These are phyloP conservation scores for Herminia tarsipennalis DNA, from an alignment of 2,888 invertebrate species.

Conservation along the genomic window DNA sequence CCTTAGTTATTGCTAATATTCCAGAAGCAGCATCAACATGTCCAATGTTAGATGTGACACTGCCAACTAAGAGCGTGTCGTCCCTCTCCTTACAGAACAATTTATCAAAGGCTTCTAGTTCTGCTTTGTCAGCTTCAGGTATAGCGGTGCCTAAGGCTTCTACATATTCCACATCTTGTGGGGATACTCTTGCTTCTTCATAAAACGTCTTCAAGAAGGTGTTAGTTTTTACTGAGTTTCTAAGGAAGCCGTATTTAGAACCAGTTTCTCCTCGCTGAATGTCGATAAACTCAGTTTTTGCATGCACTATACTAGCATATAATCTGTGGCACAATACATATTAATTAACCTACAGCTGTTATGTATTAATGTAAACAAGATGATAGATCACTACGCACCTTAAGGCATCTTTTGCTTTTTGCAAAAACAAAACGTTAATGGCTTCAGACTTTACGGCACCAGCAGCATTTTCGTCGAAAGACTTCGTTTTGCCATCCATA, in stretches of 20 bases:
- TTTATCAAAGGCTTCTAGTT: constrained; percentile 1
- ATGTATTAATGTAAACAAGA: neutral
- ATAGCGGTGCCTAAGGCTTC: constrained; percentile 90
- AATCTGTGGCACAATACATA: too few species aligned
- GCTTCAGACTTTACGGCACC: constrained; percentile 91
- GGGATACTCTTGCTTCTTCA: constrained; percentile 87
- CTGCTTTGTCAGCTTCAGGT: constrained; percentile 4
- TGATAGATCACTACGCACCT: constrained; percentile 35
- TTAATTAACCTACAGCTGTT: too few species aligned
- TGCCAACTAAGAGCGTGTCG: constrained; percentile 85
- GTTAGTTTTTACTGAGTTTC: constrained; percentile 78
- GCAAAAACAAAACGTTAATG: constrained; percentile 87
- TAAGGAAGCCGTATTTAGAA: constrained; percentile 79
- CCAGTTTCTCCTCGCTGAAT: constrained; percentile 70
- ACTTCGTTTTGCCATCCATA: constrained; percentile 94
- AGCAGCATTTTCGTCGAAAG: constrained; percentile 91
- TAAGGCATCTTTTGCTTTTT: constrained; percentile 81
- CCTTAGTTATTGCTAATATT: constrained; percentile 86
- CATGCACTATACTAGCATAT: constrained; percentile 89
- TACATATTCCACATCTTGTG: constrained; percentile 89
- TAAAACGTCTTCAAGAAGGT: constrained; percentile 85
- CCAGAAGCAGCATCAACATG: constrained; percentile 71
- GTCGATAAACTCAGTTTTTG: constrained; percentile 83
- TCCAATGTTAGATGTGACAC: constrained; percentile 78
- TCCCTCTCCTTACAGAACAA: constrained; percentile 40